Evolutionary conservation across 2,888 invertebrate species (phyloP), one percentile per base, ranked within the genome.

Genomic region (Gryllus longicercus): DNA sequence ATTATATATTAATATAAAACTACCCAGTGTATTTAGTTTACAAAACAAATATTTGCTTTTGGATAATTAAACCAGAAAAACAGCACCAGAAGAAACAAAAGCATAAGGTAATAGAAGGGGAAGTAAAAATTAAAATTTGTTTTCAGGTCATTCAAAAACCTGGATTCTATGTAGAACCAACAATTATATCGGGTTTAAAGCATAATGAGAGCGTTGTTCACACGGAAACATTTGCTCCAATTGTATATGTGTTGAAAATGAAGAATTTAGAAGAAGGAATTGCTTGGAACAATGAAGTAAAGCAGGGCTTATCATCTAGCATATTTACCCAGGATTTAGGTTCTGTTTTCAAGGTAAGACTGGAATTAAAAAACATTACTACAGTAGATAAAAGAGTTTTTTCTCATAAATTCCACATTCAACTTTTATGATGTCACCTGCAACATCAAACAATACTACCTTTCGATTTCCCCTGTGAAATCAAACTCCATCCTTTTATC

Each of bases 211-310:
- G 92, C 23, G 90, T 98, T 10, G 96, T 99, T 2, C 93, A 94
- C 83, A 91, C 91, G 50, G 99, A 99, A 89, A 98, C 99, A 81
- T 99, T 99, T 88, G 99, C 97, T 2, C 99, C 99, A 16, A 98
- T 99, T 86, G 96, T 98, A 0, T 99, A 99, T 87, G 92, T 97
- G 81, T 87, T 99, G 38, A 95, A 96, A 87, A 89, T 93, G 5
- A 90, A 93, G 75, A 93, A 91, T 84, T 86, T 99, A 16, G 93
- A 96, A 82, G 94, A 97, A 85, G 99, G 96, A 21, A 97, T 99
- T 83, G 86, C 88, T 81, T 94, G 95, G 91, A 99, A 99, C 88
- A 99, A 99, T 87, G 95, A 94, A 86, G 98, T 98, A 1, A 93
- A 96, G 80, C 99, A 99, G 89, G 99, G 99, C 16, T 89, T 99